These are phyloP conservation scores for Acanthosoma haemorrhoidale DNA, from an alignment of 2,888 invertebrate genomes.

Conservation along the genomic window DNA sequence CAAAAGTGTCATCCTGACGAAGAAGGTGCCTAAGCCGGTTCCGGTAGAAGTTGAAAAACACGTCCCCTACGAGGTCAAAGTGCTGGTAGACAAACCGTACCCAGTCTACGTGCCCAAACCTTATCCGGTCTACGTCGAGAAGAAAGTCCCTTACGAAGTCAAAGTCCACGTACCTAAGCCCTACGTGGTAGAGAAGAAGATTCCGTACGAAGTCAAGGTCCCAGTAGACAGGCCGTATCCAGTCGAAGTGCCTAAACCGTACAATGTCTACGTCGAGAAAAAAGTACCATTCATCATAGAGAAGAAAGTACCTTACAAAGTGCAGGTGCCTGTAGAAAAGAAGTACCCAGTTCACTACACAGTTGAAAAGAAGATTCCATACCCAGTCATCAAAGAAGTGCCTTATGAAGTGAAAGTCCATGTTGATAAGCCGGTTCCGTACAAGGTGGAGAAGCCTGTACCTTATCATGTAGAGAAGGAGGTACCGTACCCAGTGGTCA, in stretches of 20 bases:
- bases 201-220: constrained; percentile 35
- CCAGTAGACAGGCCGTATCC: constrained; percentile 41
- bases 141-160: constrained; percentile 51
- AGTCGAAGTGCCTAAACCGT: constrained; percentile 59
- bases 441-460: constrained; percentile 53
- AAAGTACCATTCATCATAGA: constrained; percentile 58
- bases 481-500: constrained; percentile 45
- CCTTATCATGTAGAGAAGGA: constrained; percentile 65
- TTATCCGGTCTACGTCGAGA: constrained; percentile 67
- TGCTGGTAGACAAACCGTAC: constrained; percentile 45
- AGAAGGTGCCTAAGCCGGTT: constrained; percentile 67
- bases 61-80: constrained; percentile 66
- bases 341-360: constrained; percentile 37
- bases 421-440: constrained; percentile 65
- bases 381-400: constrained; percentile 13
- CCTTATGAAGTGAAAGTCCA: constrained; percentile 52
- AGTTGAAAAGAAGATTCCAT: constrained; percentile 24
- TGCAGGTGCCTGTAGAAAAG: constrained; percentile 41
- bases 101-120: constrained; percentile 55
- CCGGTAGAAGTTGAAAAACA: constrained; percentile 53
- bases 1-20: constrained; percentile 67
- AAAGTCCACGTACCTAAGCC: constrained; percentile 46
- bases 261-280: constrained; percentile 69
- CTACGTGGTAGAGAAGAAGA: constrained; percentile 47
- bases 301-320: constrained; percentile 35